Evolutionary conservation across 2,888 invertebrate species (phyloP).

Genomic region (Carabus problematicus): DNA sequence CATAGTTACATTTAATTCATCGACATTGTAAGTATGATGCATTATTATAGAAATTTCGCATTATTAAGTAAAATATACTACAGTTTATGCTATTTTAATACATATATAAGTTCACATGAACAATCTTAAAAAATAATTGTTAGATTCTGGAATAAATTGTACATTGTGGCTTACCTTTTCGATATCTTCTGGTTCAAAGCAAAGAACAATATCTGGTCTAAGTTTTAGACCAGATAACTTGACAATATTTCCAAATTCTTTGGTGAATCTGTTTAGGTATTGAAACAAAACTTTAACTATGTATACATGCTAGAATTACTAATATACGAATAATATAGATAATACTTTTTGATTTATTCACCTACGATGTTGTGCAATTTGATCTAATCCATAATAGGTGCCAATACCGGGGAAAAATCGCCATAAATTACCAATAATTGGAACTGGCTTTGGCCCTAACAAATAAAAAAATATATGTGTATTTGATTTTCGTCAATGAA

Average conservation of each 20-base stretch:
- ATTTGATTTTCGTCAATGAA: neutral
- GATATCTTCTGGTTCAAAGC: constrained; percentile 62
- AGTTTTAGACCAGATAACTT: constrained; percentile 43
- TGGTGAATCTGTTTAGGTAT: constrained; percentile 45
- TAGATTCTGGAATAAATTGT: neutral
- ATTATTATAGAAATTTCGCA: neutral
- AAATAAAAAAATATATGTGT: constrained; percentile 4
- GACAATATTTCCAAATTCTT: constrained; percentile 59
- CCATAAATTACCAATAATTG: constrained; percentile 52
- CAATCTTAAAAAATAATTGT: neutral
- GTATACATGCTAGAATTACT: neutral
- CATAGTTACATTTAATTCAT: no score
- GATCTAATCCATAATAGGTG: constrained; percentile 47
- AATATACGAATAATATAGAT: neutral
- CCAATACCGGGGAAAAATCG: constrained; percentile 51
- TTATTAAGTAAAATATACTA: neutral
- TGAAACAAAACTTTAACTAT: constrained; percentile 17
- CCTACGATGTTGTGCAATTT: constrained; percentile 44
- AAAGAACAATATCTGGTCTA: constrained; percentile 49
- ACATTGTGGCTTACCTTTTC: constrained; percentile 49
- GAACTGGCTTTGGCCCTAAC: constrained; percentile 51
- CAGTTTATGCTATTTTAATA: neutral
- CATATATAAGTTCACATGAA: neutral
- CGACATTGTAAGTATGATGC: no score
- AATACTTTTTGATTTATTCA: constrained; percentile 2